A percentile compares a stretch with the other conserved stretches of the same genome.
These are phyloP conservation scores for Molorchus minor DNA, from an alignment of 2,888 invertebrate genomes.

Conservation along the genomic window DNA sequence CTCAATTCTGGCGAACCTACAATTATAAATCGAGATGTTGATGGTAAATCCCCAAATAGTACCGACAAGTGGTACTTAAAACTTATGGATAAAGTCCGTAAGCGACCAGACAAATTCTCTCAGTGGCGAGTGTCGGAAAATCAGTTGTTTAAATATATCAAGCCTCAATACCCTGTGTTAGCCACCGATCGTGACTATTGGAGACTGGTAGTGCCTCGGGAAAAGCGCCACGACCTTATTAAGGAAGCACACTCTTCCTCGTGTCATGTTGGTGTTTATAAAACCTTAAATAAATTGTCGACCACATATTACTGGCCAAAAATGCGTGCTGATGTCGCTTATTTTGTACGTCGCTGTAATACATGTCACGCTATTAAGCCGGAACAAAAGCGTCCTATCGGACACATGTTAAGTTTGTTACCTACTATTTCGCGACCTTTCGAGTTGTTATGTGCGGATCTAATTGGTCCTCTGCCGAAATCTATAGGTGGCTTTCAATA, in stretches of 20 bases:
- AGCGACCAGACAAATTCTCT: background rate
- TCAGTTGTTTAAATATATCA: background rate
- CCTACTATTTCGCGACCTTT: constrained; percentile 20
- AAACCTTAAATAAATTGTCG: background rate
- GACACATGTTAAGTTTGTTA: constrained; percentile 21
- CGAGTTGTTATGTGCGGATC: constrained; percentile 30
- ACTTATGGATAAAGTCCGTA: background rate
- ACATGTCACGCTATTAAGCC: background rate
- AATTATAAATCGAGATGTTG: too few relatives aligned
- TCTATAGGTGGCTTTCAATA: constrained; percentile 29
- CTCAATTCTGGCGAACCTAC: background rate
- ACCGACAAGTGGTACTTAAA: background rate
- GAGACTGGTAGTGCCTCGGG: background rate
- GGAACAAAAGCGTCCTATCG: background rate
- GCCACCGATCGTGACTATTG: background rate
- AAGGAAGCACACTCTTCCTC: background rate
- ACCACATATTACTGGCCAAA: background rate
- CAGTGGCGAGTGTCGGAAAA: background rate
- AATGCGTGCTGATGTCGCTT: background rate
- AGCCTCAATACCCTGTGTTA: background rate
- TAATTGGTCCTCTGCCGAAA: constrained; percentile 33
- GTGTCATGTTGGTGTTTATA: background rate
- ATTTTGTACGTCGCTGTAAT: background rate
- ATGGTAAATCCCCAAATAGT: too few relatives aligned
- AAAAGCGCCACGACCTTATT: background rate